Evolutionary conservation across 2,888 invertebrate species (phyloP).

Genomic region (Torymus tubicola): DNA sequence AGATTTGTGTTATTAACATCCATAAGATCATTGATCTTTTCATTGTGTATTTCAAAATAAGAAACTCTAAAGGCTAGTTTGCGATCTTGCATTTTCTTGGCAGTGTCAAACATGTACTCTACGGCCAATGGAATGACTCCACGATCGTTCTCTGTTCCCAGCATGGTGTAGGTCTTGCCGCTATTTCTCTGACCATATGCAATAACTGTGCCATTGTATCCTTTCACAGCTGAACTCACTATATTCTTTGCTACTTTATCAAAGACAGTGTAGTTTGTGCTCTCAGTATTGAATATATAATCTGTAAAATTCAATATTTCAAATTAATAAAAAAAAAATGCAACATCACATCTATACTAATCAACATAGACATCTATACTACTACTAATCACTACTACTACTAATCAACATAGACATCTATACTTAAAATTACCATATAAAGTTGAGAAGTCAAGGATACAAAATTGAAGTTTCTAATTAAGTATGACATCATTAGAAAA

Average conservation of each 20-base stretch:
- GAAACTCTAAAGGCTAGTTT: slow-evolving; percentile 89
- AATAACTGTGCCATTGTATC: slow-evolving; percentile 92
- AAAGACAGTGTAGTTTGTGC: slow-evolving; percentile 82
- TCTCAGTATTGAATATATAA: slow-evolving; percentile 83
- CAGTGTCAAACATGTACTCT: slow-evolving; percentile 83
- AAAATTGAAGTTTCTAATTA: no score
- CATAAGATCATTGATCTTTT: slow-evolving; percentile 87
- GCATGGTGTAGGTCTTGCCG: slow-evolving; percentile 91
- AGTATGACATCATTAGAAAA: no score
- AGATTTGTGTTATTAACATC: slow-evolving; percentile 80
- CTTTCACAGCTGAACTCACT: slow-evolving; percentile 83
- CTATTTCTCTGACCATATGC: slow-evolving; percentile 95
- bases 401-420: no score
- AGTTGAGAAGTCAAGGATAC: no score
- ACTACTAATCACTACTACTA: no score
- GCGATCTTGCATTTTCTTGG: slow-evolving; percentile 80
- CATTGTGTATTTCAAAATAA: slow-evolving; percentile 93
- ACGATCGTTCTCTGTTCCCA: slow-evolving; percentile 82
- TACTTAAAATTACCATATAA: no score
- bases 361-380: no score
- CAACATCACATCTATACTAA: slow-evolving; percentile 41
- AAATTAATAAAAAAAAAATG: slow-evolving; percentile 11
- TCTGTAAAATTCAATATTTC: slow-evolving; percentile 78
- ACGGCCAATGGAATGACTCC: slow-evolving; percentile 88
- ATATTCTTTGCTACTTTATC: slow-evolving; percentile 83